Percentiles rank a stretch among this genome's conserved stretches.
Conservation (phyloP, 2,113 vertebrate species). For the Pollimyrus isidori region DNA sequence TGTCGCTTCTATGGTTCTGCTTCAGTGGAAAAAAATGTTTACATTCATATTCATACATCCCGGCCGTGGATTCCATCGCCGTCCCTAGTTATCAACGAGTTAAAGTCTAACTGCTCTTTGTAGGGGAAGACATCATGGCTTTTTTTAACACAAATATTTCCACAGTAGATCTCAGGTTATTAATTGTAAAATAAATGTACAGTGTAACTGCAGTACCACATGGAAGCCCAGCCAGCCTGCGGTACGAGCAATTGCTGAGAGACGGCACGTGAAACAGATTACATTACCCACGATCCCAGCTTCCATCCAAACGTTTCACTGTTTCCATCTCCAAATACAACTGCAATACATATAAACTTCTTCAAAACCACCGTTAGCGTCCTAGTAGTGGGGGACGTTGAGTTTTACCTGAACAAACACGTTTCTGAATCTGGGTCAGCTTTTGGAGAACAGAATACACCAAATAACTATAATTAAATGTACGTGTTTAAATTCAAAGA, state of each 20-base stretch:
- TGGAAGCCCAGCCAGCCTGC: not conserved
- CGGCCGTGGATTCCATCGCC: conserved; percentile 18
- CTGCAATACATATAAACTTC: not conserved
- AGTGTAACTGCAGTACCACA: not conserved
- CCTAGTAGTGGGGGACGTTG: not conserved
- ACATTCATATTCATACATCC: conserved; percentile 19
- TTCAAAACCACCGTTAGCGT: not conserved
- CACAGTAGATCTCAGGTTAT: conserved; percentile 24
- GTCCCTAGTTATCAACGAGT: not conserved
- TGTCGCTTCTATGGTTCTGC: conserved; percentile 32
- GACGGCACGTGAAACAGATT: not conserved
- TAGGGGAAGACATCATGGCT: not conserved
- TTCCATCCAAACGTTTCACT: not conserved
- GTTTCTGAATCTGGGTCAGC: not conserved
- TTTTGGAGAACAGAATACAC: not conserved
- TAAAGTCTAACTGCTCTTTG: not conserved
- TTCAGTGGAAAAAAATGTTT: not conserved
- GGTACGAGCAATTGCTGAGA: not conserved
- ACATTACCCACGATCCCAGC: not conserved
- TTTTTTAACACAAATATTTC: conserved; percentile 30
- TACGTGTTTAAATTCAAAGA: not conserved
- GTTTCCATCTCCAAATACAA: not conserved
- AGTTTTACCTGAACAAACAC: not conserved
- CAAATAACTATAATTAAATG: not conserved
- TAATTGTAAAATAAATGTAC: conserved; percentile 2